Base-by-base conservation (phyloP, 2,888 invertebrate genomes). In the Machimus rusticus region DNA sequence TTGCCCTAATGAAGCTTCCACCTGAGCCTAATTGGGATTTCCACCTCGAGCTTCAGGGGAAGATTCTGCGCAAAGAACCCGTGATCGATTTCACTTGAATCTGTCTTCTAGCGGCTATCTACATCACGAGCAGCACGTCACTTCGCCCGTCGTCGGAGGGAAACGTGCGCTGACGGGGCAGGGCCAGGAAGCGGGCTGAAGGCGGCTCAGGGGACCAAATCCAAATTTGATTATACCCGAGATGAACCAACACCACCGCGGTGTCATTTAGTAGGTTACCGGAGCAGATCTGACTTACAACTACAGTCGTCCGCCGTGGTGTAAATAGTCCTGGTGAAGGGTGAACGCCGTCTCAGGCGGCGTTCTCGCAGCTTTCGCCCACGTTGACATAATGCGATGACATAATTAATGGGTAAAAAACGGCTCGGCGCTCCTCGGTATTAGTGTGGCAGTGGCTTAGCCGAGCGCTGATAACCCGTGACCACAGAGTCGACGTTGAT, bases 381-480 rank as follows among this genome's bases (percentile, higher is more conserved):
- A 74, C 74, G 74, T 81, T 87, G 87, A 87, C 78, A 86, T 78
- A 79, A 86, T 34, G 78, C 74, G 79, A 87, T 87, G 87, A 87
- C 79, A 87, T 87, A 87, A 87, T 87, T 87, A 87, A 87, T 87
- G 79, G 79, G 43, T 37, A 87, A 87, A 79, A 87, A 39, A 79
- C 46, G 16, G 66, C 8, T 43, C 57, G 66, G 28, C 66, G 74
- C 79, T 79, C 46, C 16, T 51, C 74, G 16, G 87, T 87, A 31
- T 85, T 74, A n/a, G 85, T 74, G 85, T 5, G 85, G 74, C 37
- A 34, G 43, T 28, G 85, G 85, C 74, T 85, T 39, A 85, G 37
- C 55, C 77, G 77, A 77, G 55, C 31, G 86, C 77, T 76, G 86
- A 77, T 77, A 57, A 34, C 74, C 66, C 66, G 39, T 66, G 57